Percentiles rank a stretch among this genome's conserved stretches.
phyloP scores from a whole-genome alignment of 2,113 vertebrate species.

The Dendrocopos noguchii region DNA sequence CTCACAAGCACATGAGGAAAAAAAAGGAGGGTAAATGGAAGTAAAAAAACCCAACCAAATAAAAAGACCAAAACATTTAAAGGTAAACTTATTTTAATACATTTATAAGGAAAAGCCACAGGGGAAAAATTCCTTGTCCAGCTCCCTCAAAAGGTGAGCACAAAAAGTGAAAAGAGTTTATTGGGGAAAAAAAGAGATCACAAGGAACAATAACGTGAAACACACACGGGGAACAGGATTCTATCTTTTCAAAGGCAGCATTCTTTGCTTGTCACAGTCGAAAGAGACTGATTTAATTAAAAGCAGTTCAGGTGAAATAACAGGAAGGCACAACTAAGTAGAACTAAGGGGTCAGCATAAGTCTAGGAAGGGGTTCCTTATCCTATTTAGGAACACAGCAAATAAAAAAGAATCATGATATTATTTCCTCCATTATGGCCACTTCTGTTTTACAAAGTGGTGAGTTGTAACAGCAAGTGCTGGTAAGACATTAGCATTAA shows the following conservation, averaged over 20 bases:
- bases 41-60: background rate
- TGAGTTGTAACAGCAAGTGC: accelerated
- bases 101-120: background rate
- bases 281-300: background rate
- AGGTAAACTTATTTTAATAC: background rate
- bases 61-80: background rate
- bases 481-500: background rate
- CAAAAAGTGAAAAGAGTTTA: background rate
- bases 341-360: background rate
- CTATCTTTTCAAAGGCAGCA: background rate
- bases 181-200: background rate
- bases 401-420: background rate
- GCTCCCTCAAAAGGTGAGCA: background rate
- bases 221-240: background rate
- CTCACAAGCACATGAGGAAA: background rate
- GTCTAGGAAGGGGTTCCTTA: background rate
- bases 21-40: background rate
- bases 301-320: background rate
- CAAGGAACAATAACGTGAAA: background rate
- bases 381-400: background rate
- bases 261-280: background rate
- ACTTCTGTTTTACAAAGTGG: background rate
- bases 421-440: background rate
- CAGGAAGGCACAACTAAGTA: background rate
- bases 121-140: background rate